These are phyloP conservation scores for Nesidiocoris tenuis DNA, from an alignment of 2,888 invertebrate species.

Conservation along the genomic window DNA sequence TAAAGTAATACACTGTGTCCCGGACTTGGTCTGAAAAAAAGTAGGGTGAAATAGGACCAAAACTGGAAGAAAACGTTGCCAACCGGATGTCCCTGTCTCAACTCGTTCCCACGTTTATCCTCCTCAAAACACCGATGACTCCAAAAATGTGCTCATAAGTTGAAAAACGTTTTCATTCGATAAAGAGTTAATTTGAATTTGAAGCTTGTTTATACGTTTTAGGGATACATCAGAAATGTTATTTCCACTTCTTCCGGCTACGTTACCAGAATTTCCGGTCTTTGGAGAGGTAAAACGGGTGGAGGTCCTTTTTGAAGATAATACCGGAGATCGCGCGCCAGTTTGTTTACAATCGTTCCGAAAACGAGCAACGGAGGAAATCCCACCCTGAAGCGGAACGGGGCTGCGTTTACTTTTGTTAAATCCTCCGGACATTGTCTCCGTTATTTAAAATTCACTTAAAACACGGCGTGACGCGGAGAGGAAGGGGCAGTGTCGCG, in stretches of 20 bases:
- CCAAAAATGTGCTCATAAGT: too few relatives aligned
- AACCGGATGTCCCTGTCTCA: too few relatives aligned
- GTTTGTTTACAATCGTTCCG: constrained; percentile 4
- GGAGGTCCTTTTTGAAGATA: not conserved
- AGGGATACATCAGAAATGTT: too few relatives aligned
- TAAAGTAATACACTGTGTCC: too few relatives aligned
- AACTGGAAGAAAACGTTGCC: too few relatives aligned
- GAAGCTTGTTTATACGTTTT: too few relatives aligned
- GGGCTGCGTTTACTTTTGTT: constrained; percentile 24
- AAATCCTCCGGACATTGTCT: constrained; percentile 36
- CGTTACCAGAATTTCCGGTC: not conserved
- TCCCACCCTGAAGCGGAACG: constrained; percentile 3
- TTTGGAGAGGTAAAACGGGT: not conserved
- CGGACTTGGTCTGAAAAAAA: too few relatives aligned
- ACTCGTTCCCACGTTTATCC: too few relatives aligned
- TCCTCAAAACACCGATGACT: too few relatives aligned
- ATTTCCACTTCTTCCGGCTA: not conserved
- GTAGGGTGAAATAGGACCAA: too few relatives aligned
- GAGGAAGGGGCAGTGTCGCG: not conserved
- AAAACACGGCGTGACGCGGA: not conserved
- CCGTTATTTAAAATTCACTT: constrained; percentile 42
- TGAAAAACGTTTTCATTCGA: too few relatives aligned
- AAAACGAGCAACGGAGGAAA: not conserved
- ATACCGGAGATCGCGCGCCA: not conserved
- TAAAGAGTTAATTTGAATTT: too few relatives aligned